Base-by-base conservation (phyloP, 2,888 invertebrate species). In the Acrocera orbiculus region DNA sequence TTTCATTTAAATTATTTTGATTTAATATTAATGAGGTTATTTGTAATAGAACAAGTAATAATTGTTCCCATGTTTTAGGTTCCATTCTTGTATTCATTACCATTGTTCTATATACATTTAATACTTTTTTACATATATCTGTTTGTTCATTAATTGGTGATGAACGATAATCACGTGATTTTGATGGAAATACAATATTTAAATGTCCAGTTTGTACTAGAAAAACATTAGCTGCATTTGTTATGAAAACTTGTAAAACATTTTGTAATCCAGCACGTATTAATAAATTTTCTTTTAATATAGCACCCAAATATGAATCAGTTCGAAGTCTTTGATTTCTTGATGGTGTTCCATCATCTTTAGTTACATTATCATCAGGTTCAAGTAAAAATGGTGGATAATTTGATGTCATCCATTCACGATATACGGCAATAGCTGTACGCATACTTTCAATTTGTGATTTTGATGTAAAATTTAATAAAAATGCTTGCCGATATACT, bases 21-120 rank as follows among this genome's bases (percentile, higher is more conserved):
- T 76, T 76, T 32, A 95, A 63, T 30, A 92, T 86, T 38, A 86
- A 67, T 1, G 89, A 85, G 3, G 93, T 93, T 40, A 95, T 82
- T 65, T 89, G 87, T 34, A 95, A 63, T 44, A 95, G 63, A 28
- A 93, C 87, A 43, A 81, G 54, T 36, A 90, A 54, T 39, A 90
- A 62, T 56, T 89, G 87, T 53, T 90, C 87, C 93, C 93, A 95
- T 10, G 93, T 90, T 50, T 71, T 71, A 43, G 78, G 78, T 52
- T 92, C 87, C 79, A 95, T 82, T 45, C 79, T 73, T 2, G 87
- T 83, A 52, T 92, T 89, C 90, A 93, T 93, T 22, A 95, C 93
- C 75, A 93, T 87, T 52, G 85, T 89, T 44, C 93, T 69, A 64
- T 93, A 95, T 46, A 93, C 90, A 58, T 92, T 95, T 37, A 95